These are phyloP conservation scores for Fopius arisanus DNA, from an alignment of 1,140 invertebrate genomes.

Conservation along the genomic window DNA sequence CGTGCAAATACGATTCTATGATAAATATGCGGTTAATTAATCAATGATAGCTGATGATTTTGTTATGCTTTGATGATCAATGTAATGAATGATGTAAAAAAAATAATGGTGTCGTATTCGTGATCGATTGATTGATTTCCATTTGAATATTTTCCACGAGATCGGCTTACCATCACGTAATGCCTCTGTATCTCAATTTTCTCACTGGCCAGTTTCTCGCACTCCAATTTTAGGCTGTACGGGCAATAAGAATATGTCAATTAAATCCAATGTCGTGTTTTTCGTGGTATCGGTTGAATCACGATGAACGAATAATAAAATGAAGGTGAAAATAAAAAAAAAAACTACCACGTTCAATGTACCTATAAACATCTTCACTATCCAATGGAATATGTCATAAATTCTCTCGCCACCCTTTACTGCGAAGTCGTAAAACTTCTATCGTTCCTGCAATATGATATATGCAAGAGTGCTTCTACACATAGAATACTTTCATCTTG, in stretches of 20 bases:
- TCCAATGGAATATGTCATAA: slow-evolving; percentile 23
- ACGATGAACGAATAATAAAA: background rate
- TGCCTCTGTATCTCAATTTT: slow-evolving; percentile 98
- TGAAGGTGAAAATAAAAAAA: slow-evolving; percentile 1
- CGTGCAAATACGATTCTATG: background rate
- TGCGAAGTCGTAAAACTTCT: background rate
- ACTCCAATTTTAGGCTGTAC: slow-evolving; percentile 86
- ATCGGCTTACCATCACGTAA: slow-evolving; percentile 92
- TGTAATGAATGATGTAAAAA: background rate
- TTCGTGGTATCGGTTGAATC: background rate
- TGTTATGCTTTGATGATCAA: background rate
- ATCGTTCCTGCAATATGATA: slow-evolving; percentile 8
- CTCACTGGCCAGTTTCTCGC: slow-evolving; percentile 95
- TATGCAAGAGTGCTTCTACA: background rate
- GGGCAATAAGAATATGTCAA: slow-evolving; percentile 48
- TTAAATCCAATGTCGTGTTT: background rate
- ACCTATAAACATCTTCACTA: slow-evolving; percentile 5
- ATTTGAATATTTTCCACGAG: slow-evolving; percentile 33
- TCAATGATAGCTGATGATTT: background rate
- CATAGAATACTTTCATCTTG: background rate
- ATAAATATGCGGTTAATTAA: background rate
- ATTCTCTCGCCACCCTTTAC: slow-evolving; percentile 16
- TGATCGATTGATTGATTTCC: background rate
- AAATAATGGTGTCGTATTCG: background rate
- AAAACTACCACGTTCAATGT: background rate